Base-by-base conservation (phyloP, 2,888 invertebrate genomes). In the Alloplasta piceator region DNA sequence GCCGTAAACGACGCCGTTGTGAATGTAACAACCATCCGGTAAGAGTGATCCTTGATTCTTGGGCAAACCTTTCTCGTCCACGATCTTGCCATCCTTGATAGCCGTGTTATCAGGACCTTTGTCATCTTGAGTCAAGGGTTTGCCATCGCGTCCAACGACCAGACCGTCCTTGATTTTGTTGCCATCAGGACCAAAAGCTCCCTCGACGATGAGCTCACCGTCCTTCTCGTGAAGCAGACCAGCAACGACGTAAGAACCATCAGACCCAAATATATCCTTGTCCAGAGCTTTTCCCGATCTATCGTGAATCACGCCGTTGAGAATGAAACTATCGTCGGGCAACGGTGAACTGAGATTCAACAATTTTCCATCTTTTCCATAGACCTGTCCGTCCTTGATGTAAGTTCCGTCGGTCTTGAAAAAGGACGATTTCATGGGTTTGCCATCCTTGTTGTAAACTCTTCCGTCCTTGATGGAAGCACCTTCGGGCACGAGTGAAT, bases 371-470 rank as follows among this genome's bases (percentile, higher is more conserved):
- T 92, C 91, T 66, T 85, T 87, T 0, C 91, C 92, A 52, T 90
- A 89, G 26, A 92, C 80, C 0, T 87, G 80, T 9, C 92, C 91
- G 14, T 92, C 92, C 75, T 88, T 91, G 1, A 92, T 80, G 56
- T 86, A 91, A 78, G 91, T 91, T 4, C 92, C 92, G n/a, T 91
- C 91, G 1, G 89, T 87, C 64, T 86, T 91, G 83, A 91, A 92
- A 84, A 90, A 90, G 0, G 88, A 83, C 0, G 86, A 86, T 70
- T 91, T 92, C 50, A 92, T 74, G 0, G 85, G 87, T 72, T 92
- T 92, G 0, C 89, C 89, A n/a, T 91, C 92, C 68, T 87, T 90
- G 14, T 85, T 87, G 43, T 86, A 84, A 4, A 92, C 80, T 14
- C 88, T 88, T 6, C 92, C 91, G 0, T 92, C 90, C 71, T 87